phyloP scores from a whole-genome alignment of 2,888 invertebrate species.

The Campoplex capitator region DNA sequence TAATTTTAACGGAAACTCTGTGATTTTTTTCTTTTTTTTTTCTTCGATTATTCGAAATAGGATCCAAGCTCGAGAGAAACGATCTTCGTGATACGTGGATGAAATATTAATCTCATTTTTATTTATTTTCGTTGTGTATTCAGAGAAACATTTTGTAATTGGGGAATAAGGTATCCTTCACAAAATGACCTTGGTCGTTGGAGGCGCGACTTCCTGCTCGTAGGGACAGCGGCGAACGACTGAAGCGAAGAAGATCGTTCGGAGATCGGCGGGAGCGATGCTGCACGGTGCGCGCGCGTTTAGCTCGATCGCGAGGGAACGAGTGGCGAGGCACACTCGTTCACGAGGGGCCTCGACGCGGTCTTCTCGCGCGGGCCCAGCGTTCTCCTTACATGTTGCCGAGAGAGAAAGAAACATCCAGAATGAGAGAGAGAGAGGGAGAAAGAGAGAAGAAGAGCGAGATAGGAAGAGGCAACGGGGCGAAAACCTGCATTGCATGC shows the following conservation, averaged over 20 bases:
- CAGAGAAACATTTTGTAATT: background rate
- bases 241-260: conserved; percentile 78
- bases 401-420: background rate
- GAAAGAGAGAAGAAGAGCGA: conserved; percentile 26
- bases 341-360: conserved; percentile 62
- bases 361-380: conserved; percentile 43
- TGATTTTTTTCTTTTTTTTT: background rate
- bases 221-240: conserved; percentile 82
- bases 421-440: conserved; percentile 8
- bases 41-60: background rate
- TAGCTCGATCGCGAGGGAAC: conserved; percentile 71
- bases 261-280: conserved; percentile 75
- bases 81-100: background rate
- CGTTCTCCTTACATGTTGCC: conserved; percentile 48
- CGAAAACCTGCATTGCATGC: conserved; percentile 62
- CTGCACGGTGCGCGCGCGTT: conserved; percentile 74
- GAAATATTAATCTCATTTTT: background rate
- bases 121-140: background rate
- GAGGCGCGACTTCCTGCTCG: conserved; percentile 76
- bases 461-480: conserved; percentile 55
- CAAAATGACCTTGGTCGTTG: conserved; percentile 62
- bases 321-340: conserved; percentile 69
- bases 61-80: background rate
- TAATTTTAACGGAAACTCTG: background rate
- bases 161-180: conserved; percentile 22